These are phyloP conservation scores for Trichosurus vulpecula DNA, from an alignment of 2,797 vertebrate genomes.

Conservation along the genomic window DNA sequence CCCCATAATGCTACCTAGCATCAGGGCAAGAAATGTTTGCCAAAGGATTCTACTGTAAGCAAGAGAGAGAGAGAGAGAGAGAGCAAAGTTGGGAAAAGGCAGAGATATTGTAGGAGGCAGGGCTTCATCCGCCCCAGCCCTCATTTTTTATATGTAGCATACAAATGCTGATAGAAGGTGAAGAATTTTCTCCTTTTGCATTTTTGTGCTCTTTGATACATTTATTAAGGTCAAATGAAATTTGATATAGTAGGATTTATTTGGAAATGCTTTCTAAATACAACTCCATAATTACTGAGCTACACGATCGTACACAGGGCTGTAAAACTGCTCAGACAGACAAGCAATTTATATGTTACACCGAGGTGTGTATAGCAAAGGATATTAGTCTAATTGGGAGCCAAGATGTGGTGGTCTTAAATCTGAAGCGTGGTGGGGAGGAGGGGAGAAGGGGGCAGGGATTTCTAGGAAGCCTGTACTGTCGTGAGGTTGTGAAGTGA, in stretches of 20 bases:
- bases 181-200: conserved; percentile 72
- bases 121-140: conserved; percentile 64
- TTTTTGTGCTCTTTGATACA: conserved; percentile 78
- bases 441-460: conserved; percentile 11
- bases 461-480: conserved; percentile 56
- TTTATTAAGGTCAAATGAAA: conserved; percentile 82
- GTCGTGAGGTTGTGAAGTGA: conserved; percentile 75
- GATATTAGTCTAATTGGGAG: conserved; percentile 84
- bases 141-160: conserved; percentile 69
- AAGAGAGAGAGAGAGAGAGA: not conserved
- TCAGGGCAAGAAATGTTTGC: conserved; percentile 30
- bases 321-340: conserved; percentile 83
- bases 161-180: conserved; percentile 70
- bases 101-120: conserved; percentile 68
- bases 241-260: conserved; percentile 82
- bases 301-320: conserved; percentile 80
- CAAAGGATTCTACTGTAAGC: not conserved
- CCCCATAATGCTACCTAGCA: conserved; percentile 51
- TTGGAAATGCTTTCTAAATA: conserved; percentile 81
- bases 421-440: conserved; percentile 76
- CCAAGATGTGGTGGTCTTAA: conserved; percentile 81
- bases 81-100: conserved; percentile 72
- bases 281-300: conserved; percentile 81
- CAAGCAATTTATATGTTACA: conserved; percentile 82
- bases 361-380: conserved; percentile 80